Evolutionary conservation across 1,140 invertebrate species (phyloP), one percentile per base, ranked within the genome.

Genomic region (Anagrus nilaparvatae): DNA sequence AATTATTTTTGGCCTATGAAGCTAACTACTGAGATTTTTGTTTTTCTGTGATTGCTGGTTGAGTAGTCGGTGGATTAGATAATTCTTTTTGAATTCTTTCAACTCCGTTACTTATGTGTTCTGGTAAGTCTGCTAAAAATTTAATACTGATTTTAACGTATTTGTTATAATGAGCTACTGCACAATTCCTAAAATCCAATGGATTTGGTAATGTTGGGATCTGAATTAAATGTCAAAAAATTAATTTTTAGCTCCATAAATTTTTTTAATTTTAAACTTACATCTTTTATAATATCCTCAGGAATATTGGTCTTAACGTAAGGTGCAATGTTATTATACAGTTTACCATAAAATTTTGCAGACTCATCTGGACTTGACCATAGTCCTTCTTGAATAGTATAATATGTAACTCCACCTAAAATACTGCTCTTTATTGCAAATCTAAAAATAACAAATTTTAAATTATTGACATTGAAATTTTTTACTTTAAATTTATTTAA

Each of bases 291-390:
- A 7, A 64, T 19, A 25, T 59, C 50, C 12, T 55, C 36, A 5
- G 59, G 55, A 12, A 61, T 27, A 44, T 57, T 60, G 9, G 57
- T 20, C 27, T 54, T 55, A 6, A 66, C 18, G 10, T 55, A 56
- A 10, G 60, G 61, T 19, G 50, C 38, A 35, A 63, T 10, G 17
- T 35, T 54, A 21, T 52, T 52, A 23, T 58, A 58, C 16, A 67
- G 40, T 43, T 45, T 63, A 18, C 40, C 35, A 28, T 65, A 67
- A 13, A 63, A 44, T 40, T 60, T 53, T 1, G 54, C 47, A 21
- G 48, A 59, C 6, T 61, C 53, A 28, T 64, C 58, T 2, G 60
- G 39, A 7, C 43, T 58, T 2, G 61, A 62, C 63, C 63, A 66
- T 0, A 64, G 25, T 23, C 63, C 61, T 45, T 63, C 54, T 23